These are phyloP conservation scores for Lasiurus borealis DNA, from an alignment of 2,113 vertebrate species.

Conservation along the genomic window DNA sequence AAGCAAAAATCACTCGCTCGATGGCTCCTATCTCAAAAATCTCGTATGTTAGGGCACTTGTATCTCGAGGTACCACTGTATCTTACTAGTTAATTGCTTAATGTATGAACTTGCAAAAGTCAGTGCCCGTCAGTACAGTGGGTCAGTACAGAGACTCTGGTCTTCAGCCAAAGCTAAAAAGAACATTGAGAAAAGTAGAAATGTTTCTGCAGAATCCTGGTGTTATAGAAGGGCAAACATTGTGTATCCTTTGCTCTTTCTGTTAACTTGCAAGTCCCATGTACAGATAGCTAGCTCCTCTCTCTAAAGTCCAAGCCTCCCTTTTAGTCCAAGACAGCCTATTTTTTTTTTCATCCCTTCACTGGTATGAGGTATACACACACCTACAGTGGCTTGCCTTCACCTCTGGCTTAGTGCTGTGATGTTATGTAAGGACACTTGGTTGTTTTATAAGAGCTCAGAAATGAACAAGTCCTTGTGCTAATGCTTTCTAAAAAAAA, in stretches of 20 bases:
- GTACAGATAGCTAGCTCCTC: background rate
- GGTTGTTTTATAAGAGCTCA: background rate
- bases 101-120: background rate
- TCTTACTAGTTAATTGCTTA: background rate
- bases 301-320: background rate
- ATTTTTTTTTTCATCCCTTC: background rate
- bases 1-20: no score
- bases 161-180: background rate
- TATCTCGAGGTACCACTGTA: no score
- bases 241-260: background rate
- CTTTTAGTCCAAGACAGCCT: background rate
- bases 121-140: background rate
- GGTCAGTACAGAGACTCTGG: background rate
- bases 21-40: no score
- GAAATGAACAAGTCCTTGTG: conserved; percentile 11
- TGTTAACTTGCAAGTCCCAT: background rate
- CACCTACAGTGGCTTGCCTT: background rate
- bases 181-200: background rate
- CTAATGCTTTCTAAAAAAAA: background rate
- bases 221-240: background rate
- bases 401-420: background rate
- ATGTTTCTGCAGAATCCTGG: background rate
- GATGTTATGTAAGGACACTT: background rate
- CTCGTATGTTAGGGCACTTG: no score
- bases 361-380: background rate